Conservation (phyloP, 2,113 vertebrate genomes). For the Odontophorus gujanensis region DNA sequence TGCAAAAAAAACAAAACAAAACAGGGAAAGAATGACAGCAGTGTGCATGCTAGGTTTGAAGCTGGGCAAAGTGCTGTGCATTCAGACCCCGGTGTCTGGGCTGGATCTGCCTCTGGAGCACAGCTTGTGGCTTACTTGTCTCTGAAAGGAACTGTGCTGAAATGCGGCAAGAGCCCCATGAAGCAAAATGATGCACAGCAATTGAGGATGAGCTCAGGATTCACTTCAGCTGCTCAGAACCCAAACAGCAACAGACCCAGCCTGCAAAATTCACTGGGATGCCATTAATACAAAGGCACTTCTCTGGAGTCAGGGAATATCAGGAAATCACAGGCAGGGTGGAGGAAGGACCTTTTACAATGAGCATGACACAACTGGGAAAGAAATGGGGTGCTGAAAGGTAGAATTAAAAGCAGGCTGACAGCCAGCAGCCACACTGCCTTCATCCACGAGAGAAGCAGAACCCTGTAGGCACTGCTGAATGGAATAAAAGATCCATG, state of each 20-base stretch:
- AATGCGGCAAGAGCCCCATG: fast-evolving
- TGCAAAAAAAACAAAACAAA: neutral
- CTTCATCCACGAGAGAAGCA: neutral
- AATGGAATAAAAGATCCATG: neutral
- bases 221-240: neutral
- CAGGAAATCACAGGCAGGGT: neutral
- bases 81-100: neutral
- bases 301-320: neutral
- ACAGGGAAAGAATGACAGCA: too few species aligned
- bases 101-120: neutral
- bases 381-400: neutral
- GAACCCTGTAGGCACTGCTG: neutral
- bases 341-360: neutral
- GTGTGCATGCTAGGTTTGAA: neutral
- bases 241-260: neutral
- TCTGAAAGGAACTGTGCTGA: neutral
- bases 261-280: neutral
- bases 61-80: neutral
- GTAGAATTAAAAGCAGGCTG: neutral
- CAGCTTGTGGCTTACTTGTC: neutral
- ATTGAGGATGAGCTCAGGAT: neutral
- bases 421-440: neutral
- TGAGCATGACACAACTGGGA: neutral
- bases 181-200: neutral
- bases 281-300: neutral